These are phyloP conservation scores for Drosophila albomicans DNA, from an alignment of 1,140 invertebrate species.

Conservation along the genomic window DNA sequence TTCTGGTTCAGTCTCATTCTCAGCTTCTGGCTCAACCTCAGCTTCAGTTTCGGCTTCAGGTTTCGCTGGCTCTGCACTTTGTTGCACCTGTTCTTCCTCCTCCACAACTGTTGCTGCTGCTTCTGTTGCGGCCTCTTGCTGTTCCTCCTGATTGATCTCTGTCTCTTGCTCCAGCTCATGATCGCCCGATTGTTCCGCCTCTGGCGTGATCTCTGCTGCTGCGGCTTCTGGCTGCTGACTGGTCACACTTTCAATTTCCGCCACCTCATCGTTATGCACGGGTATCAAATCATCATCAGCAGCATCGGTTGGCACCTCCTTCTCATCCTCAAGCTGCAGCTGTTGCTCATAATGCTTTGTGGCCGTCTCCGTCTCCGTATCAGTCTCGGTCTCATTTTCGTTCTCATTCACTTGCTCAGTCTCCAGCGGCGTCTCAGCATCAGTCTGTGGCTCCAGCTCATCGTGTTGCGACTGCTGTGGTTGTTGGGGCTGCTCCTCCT, in stretches of 20 bases:
- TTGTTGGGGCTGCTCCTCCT: slow-evolving; percentile 32
- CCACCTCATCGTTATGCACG: slow-evolving; percentile 56
- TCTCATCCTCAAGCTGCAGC: slow-evolving; percentile 28
- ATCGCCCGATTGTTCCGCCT: slow-evolving; percentile 62
- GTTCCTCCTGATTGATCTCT: not conserved
- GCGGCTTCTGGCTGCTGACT: slow-evolving; percentile 41
- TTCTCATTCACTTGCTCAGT: slow-evolving; percentile 43
- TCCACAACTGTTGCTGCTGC: slow-evolving; percentile 29
- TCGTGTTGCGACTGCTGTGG: slow-evolving; percentile 36
- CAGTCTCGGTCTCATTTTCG: slow-evolving; percentile 29
- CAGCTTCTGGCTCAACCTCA: slow-evolving; percentile 23
- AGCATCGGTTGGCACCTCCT: slow-evolving; percentile 30
- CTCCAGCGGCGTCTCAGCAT: slow-evolving; percentile 35
- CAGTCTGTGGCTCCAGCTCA: slow-evolving; percentile 23
- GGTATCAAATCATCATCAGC: slow-evolving; percentile 72
- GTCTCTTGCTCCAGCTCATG: slow-evolving; percentile 50
- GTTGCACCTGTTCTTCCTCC: slow-evolving; percentile 19
- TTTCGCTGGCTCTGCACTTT: slow-evolving; percentile 33
- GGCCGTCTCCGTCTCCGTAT: slow-evolving; percentile 10
- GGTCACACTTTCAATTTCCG: slow-evolving; percentile 75
- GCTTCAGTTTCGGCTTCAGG: slow-evolving; percentile 33
- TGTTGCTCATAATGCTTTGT: slow-evolving; percentile 14
- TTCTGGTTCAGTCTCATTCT: slow-evolving; percentile 27
- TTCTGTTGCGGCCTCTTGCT: slow-evolving; percentile 14
- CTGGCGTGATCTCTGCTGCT: slow-evolving; percentile 7